Evolutionary conservation across 2,888 invertebrate species (phyloP).

Genomic region (Deilephila porcellus): DNA sequence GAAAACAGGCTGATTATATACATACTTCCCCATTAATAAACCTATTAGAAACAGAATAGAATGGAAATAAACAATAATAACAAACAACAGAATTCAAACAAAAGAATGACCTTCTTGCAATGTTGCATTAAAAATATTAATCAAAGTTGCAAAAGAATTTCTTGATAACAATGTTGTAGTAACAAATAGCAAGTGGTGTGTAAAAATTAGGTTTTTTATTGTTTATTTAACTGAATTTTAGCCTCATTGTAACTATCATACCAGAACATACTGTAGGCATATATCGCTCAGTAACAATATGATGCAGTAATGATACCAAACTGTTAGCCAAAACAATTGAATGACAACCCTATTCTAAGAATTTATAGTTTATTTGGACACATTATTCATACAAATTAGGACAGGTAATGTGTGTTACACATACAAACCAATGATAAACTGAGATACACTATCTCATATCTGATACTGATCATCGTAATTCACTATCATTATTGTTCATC

Average conservation of each 20-base stretch:
- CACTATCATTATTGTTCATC: neutral
- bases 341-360: neutral
- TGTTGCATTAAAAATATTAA: neutral
- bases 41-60: neutral
- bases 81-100: neutral
- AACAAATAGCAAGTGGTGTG: neutral
- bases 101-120: neutral
- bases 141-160: neutral
- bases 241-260: too few relatives aligned
- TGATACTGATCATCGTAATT: neutral
- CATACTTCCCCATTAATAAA: too few relatives aligned
- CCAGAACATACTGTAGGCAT: too few relatives aligned
- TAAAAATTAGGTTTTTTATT: neutral
- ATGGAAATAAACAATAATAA: neutral
- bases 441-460: neutral
- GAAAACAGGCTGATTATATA: too few relatives aligned
- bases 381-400: slow-evolving; percentile 1
- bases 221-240: neutral
- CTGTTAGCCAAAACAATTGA: neutral
- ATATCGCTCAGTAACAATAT: too few relatives aligned
- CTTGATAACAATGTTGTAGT: slow-evolving; percentile 4
- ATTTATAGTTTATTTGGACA: neutral
- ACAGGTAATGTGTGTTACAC: neutral
- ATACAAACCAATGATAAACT: neutral
- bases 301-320: too few relatives aligned